phyloP scores from a whole-genome alignment of 2,888 invertebrate species.

The Buathra laborator region DNA sequence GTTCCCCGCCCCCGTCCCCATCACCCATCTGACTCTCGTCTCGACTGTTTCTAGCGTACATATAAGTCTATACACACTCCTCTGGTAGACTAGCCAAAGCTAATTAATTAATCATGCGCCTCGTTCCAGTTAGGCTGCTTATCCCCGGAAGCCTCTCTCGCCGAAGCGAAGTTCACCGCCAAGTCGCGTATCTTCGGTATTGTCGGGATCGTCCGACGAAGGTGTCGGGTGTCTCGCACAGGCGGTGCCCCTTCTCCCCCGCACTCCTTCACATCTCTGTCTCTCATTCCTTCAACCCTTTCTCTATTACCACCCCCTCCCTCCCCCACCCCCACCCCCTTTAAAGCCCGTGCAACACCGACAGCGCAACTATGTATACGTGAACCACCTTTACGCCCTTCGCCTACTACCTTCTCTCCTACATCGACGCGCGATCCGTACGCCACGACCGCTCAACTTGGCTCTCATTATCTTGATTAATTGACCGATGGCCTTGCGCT shows the following conservation, averaged over 20 bases:
- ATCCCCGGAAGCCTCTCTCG: conserved; percentile 62
- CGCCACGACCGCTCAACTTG: conserved; percentile 76
- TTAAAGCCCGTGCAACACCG: conserved; percentile 64
- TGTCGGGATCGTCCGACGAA: conserved; percentile 81
- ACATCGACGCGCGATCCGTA: conserved; percentile 27
- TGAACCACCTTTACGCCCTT: conserved; percentile 30
- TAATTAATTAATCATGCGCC: conserved; percentile 85
- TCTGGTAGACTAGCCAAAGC: conserved; percentile 78
- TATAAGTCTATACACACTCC: conserved; percentile 50
- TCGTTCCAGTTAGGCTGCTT: conserved; percentile 72
- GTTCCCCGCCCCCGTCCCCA: background rate
- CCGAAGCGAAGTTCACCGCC: conserved; percentile 82
- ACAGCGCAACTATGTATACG: conserved; percentile 48
- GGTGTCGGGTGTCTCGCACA: conserved; percentile 84
- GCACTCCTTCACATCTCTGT: conserved; percentile 60
- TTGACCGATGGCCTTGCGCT: conserved; percentile 83
- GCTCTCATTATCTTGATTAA: conserved; percentile 85
- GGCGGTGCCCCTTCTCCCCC: conserved; percentile 76
- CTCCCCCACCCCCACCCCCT: conserved; percentile 36
- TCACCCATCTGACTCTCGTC: conserved; percentile 46
- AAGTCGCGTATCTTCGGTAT: conserved; percentile 85
- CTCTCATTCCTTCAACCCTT: conserved; percentile 60
- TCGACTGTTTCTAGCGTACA: conserved; percentile 41
- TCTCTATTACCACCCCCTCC: conserved; percentile 30
- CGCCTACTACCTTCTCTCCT: background rate